Evolutionary conservation across 1,140 invertebrate species (phyloP), one percentile per base, ranked within the genome.

Genomic region (Eumaeus atala): DNA sequence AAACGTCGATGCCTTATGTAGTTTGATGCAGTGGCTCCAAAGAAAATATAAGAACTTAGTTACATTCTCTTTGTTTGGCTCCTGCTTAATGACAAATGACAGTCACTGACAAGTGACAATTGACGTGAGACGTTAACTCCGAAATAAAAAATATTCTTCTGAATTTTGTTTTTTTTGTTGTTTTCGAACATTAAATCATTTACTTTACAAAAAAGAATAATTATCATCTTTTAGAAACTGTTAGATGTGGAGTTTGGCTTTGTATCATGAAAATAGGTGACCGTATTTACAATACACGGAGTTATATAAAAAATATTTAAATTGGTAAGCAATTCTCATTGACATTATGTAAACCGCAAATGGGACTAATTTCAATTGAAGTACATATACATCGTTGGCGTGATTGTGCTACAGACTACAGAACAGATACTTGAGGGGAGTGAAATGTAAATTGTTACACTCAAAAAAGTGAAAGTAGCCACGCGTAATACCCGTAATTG

Each of bases 391-490:
- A 17, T 17, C 16, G 2, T 28, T 28, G 21, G 6, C 21, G 12
- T 16, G 40, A 44, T 51, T 40, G 50, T 51, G 50, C 35, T 54
- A 33, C 34, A 14, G 51, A 58, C 49, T 14, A 51, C 53, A 48
- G 47, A 44, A 44, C 47, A 56, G 61, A 57, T 60, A 64, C 18
- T 48, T 34, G 42, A 48, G 44, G 44, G 51, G 2, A 28, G 21
- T 28, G 21, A 28, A 28, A 28, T 28, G 21, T 17, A 16, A 14
- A 8, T 9, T 17, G 40, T 44, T 17, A 44, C 40, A 18, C 36
- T 56, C 49, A 35, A 28, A 48, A 66, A 69, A 69, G 66, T 69
- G 66, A 69, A 69, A 69, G 66, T 66, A 59, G 33, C 56, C 52
- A 64, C 62, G 66, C 56, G 52, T 60, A 48, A 51, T 57, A 60